These are phyloP conservation scores for Muscidifurax raptorellus DNA, from an alignment of 1,140 invertebrate genomes.

Conservation along the genomic window DNA sequence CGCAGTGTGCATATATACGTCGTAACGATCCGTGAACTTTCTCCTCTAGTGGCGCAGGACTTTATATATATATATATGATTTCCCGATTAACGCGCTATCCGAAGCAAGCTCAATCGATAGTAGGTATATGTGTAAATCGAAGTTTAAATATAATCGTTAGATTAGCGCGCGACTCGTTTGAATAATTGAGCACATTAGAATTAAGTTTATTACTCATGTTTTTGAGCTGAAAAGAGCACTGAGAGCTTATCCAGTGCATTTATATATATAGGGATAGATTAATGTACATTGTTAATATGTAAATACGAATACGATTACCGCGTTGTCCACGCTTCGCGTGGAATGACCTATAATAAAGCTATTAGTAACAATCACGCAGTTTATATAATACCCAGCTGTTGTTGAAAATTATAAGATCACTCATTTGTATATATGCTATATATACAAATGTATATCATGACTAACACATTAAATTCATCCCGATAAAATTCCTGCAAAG, in stretches of 20 bases:
- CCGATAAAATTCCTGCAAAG: background rate
- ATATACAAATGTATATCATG: no score
- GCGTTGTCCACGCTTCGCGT: background rate
- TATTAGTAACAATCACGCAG: background rate
- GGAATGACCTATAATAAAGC: background rate
- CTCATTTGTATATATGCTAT: no score
- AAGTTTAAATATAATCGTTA: conserved; percentile 18
- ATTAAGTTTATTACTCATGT: conserved; percentile 15
- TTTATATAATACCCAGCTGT: no score
- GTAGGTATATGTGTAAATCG: background rate
- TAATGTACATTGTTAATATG: background rate
- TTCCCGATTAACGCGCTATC: background rate
- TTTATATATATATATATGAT: conserved; percentile 9
- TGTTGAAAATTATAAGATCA: no score
- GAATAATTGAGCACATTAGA: conserved; percentile 13
- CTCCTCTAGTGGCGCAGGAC: background rate
- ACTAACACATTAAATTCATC: no score
- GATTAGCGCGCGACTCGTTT: background rate
- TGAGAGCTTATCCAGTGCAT: background rate
- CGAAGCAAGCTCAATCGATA: background rate
- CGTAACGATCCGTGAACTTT: conserved; percentile 27
- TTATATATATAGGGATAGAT: background rate
- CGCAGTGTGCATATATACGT: background rate
- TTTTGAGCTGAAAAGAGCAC: no score
- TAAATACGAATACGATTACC: background rate